Evolutionary conservation across 2,113 vertebrate species (phyloP).

Genomic region (Glareola pratincola): DNA sequence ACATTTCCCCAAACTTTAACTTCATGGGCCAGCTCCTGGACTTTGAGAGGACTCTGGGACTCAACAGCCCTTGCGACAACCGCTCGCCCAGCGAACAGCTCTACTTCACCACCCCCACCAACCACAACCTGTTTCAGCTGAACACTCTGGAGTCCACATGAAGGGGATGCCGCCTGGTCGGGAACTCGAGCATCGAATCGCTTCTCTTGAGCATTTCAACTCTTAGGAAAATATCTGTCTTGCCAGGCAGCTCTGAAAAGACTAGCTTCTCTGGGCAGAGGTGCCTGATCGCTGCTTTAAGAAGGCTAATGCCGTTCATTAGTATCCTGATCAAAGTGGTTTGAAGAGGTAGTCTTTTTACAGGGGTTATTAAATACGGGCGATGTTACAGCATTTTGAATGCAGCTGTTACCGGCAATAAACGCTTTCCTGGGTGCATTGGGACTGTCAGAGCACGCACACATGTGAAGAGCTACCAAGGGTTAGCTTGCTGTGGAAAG

Average conservation of each 20-base stretch:
- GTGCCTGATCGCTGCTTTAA: slow-evolving; percentile 62
- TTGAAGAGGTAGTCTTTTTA: slow-evolving; percentile 68
- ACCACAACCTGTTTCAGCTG: slow-evolving; percentile 95
- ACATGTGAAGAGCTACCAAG: not conserved
- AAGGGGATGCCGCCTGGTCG: slow-evolving; percentile 59
- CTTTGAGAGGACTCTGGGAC: slow-evolving; percentile 97
- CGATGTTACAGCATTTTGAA: slow-evolving; percentile 53
- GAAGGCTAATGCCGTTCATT: slow-evolving; percentile 41
- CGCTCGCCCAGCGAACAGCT: slow-evolving; percentile 87
- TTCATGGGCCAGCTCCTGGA: slow-evolving; percentile 99
- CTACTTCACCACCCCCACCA: slow-evolving; percentile 97
- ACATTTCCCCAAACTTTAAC: slow-evolving; percentile 99
- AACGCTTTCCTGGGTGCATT: slow-evolving; percentile 52
- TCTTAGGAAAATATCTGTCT: slow-evolving; percentile 47
- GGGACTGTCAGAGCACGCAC: slow-evolving; percentile 67
- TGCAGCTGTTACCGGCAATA: slow-evolving; percentile 77
- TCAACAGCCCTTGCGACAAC: slow-evolving; percentile 96
- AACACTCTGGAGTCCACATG: slow-evolving; percentile 97
- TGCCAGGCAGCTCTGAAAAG: slow-evolving; percentile 61
- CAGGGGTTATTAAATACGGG: slow-evolving; percentile 55
- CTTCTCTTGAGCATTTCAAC: slow-evolving; percentile 74
- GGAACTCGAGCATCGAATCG: slow-evolving; percentile 46
- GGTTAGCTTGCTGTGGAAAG: slow-evolving; percentile 54
- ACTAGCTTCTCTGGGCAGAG: slow-evolving; percentile 61
- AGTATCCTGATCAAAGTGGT: slow-evolving; percentile 60